phyloP scores from a whole-genome alignment of 92 coral and sea anemone species.

The Palythoa grandis region DNA sequence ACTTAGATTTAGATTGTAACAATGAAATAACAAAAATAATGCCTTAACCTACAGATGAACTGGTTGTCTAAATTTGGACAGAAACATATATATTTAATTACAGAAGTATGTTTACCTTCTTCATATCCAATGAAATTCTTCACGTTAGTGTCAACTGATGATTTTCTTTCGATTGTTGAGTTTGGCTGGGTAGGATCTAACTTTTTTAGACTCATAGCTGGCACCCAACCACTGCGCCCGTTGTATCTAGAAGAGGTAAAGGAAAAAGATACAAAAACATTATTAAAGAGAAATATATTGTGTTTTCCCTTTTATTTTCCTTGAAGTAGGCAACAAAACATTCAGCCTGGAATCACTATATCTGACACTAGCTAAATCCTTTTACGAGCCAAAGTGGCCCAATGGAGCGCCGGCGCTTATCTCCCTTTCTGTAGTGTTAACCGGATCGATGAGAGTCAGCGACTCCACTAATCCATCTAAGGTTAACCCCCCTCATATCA shows the following conservation, averaged over 20 bases:
- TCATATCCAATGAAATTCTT: background rate
- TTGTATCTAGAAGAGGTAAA: constrained; percentile 36
- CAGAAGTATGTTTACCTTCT: background rate
- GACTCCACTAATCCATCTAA: too few species aligned
- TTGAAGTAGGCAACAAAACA: background rate
- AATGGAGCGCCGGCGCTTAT: too few species aligned
- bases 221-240: constrained; percentile 65
- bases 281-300: background rate
- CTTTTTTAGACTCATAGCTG: constrained; percentile 62
- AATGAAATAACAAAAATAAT: too few species aligned
- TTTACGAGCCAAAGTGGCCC: too few species aligned
- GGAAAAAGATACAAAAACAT: background rate
- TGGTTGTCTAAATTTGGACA: background rate
- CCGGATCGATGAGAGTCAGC: too few species aligned
- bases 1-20: too few species aligned
- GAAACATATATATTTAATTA: background rate
- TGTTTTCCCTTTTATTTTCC: background rate
- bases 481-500: too few species aligned
- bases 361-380: too few species aligned
- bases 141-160: background rate
- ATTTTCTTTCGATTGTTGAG: background rate
- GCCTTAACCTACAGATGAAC: too few species aligned
- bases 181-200: constrained; percentile 24
- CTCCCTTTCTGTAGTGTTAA: too few species aligned
- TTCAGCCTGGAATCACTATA: too few species aligned